phyloP scores from a whole-genome alignment of 2,797 vertebrate genomes.

The Cossypha niveicapilla region DNA sequence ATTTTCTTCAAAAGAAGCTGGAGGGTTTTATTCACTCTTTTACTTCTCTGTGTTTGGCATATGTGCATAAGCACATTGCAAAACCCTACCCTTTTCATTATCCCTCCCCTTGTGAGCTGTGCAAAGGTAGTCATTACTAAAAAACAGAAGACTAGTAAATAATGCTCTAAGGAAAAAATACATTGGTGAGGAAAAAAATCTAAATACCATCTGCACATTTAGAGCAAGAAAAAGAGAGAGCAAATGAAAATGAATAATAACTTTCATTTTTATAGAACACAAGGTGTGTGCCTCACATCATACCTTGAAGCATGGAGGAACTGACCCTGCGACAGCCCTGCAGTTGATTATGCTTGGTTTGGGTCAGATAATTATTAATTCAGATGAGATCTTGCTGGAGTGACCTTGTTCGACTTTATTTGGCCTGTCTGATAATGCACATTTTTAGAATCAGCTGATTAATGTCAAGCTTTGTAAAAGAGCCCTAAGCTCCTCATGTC shows the following conservation, averaged over 20 bases:
- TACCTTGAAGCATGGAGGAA: not conserved
- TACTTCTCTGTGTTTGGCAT: not conserved
- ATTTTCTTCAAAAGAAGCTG: constrained; percentile 11
- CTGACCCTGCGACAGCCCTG: accelerated
- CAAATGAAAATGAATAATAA: not conserved
- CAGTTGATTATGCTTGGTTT: not conserved
- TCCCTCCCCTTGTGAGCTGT: not conserved
- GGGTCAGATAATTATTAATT: not conserved
- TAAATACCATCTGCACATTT: not conserved
- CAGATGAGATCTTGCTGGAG: not conserved
- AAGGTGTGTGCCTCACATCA: not conserved
- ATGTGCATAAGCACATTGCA: not conserved
- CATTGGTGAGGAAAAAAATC: not conserved
- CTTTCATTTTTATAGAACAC: not conserved
- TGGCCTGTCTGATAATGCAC: not conserved
- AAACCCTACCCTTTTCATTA: not conserved
- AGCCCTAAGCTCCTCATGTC: not conserved
- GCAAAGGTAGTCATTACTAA: not conserved
- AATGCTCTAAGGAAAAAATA: not conserved
- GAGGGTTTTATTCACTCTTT: not conserved
- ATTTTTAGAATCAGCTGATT: not conserved
- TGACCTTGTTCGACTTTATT: not conserved
- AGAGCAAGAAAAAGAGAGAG: not conserved
- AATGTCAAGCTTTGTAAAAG: not conserved
- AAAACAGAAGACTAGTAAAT: not conserved